Evolutionary conservation across 2,888 invertebrate genomes (phyloP), one percentile per base, ranked within the genome.

Genomic region (Cryptophagus acutangulus): DNA sequence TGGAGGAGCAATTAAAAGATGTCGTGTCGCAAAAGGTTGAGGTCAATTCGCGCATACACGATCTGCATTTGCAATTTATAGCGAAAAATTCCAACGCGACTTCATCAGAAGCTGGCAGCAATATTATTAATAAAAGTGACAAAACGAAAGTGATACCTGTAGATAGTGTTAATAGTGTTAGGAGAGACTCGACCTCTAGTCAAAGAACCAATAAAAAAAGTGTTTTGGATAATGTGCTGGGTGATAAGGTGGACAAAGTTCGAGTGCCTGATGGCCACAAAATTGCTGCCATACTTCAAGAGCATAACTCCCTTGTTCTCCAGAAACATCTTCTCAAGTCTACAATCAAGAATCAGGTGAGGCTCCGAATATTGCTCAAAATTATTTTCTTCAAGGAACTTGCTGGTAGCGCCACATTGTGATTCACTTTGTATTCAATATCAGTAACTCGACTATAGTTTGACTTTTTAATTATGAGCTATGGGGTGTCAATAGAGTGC

Each of bases 291-390:
- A 89, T 90, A 72, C 77, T 90, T 60, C 76, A 78, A 59, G 89
- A 90, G 75, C 79, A 80, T 57, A 85, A 86, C 72, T 82, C 86
- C 42, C 72, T 88, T 54, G 86, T 88, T 72, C 76, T 90, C 62
- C 87, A 87, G 70, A 80, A 87, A 57, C 89, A 89, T 72, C 74
- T 90, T 51, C 79, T 90, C 52, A 83, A 81, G 18, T 78, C 84
- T 58, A 84, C 86, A 65, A 85, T 87, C 64, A 83, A 87, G 67
- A 88, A 88, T 74, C 86, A 90, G 82, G 88, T 87, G 61, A 62
- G 71, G n/a, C n/a, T n/a, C n/a, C n/a, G n/a, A n/a, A n/a, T n/a
- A n/a, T n/a, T n/a, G n/a, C n/a, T n/a, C n/a, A n/a, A n/a, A n/a
- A n/a, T n/a, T n/a, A n/a, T n/a, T n/a, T n/a, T n/a, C n/a, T n/a